Base-by-base conservation (phyloP, 2,888 invertebrate genomes). In the Synanthedon andrenaeformis region DNA sequence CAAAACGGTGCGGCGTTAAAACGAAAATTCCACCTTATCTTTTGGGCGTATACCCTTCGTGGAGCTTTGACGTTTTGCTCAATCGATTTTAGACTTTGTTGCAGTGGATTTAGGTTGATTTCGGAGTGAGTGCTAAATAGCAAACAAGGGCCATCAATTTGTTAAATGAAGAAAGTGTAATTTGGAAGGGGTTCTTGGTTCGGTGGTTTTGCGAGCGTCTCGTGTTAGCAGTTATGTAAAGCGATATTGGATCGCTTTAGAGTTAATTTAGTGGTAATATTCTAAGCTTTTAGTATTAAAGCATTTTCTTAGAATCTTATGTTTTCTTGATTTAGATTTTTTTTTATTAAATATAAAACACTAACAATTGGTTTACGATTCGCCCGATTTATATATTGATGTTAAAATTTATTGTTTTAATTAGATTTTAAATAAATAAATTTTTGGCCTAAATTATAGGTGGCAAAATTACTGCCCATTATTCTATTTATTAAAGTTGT, bases 81-180 rank as follows among this genome's bases (percentile, higher is more conserved):
- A 57, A 54, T 54, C 62, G 63, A 80, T 72, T 76, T 73, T 69
- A 60, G 63, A 69, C 80, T 79, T 70, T 73, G 65, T 49, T 6
- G 1, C 10, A 56, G 51, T 52, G 41, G 2, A 45, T 58, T 71
- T 77, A 64, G 71, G 69, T 69, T 57, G 64, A 58, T 64, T 70
- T 75, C 76, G 53, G 61, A 53, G 23, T 57, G 59, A 55, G 35
- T 1, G 42, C 51, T 51, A 42, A 53, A 53, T 57, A 59, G 68
- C 70, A 74, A 76, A 74, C 69, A 72, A 66, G 71, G 63, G 57
- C 72, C 76, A 83, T 85, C 86, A 86, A 85, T 86, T 86, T 84
- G 86, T 81, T 83, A 86, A 84, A 84, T 84, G 83, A 84, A 86
- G 86, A 82, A 83, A 74, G 76, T 77, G 81, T 79, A 82, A 82